Evolutionary conservation across 2,113 vertebrate genomes (phyloP), one percentile per base, ranked within the genome.

Genomic region (Ceyx margarethae): DNA sequence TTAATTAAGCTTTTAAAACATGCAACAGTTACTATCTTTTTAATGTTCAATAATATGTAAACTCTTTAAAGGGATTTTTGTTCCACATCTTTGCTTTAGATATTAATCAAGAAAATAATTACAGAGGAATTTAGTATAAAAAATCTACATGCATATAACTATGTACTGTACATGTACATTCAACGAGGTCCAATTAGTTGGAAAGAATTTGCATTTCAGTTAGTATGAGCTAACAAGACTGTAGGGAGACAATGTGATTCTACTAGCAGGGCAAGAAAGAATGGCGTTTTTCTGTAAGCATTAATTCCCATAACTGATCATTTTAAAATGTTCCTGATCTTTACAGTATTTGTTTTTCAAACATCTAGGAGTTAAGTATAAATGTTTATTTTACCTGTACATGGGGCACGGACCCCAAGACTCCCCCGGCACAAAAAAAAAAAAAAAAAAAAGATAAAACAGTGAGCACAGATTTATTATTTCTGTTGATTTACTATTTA

Each of bases 191-290:
- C 97, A 98, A 98, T 98, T 98, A 98, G 97, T 95, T 96, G 94
- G 91, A 96, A 95, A 95, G 95, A 97, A 98, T 98, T 97, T 98
- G 96, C 97, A 98, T 97, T 97, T 98, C 95, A 97, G 97, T 98
- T 97, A 97, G 96, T 96, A 90, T 97, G 94, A 97, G 95, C 96
- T 97, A 98, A 97, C 97, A 97, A 97, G 97, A 97, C 97, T 97
- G 95, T 67, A 94, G 97, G 97, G 97, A 98, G 97, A 96, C 95
- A 97, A 95, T 96, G 95, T 61, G 84, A 93, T 96, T 96, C 96
- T 96, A 97, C 94, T 94, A 95, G 86, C 95, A 97, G 92, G 92
- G 94, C 85, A 96, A 97, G 94, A 94, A 96, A 96, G 92, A 96
- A 91, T 96, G 90, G 64, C 97, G 94, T 85, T 97, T 96, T 95